phyloP scores from a whole-genome alignment of 2,797 vertebrate genomes.

The Argya squamiceps region DNA sequence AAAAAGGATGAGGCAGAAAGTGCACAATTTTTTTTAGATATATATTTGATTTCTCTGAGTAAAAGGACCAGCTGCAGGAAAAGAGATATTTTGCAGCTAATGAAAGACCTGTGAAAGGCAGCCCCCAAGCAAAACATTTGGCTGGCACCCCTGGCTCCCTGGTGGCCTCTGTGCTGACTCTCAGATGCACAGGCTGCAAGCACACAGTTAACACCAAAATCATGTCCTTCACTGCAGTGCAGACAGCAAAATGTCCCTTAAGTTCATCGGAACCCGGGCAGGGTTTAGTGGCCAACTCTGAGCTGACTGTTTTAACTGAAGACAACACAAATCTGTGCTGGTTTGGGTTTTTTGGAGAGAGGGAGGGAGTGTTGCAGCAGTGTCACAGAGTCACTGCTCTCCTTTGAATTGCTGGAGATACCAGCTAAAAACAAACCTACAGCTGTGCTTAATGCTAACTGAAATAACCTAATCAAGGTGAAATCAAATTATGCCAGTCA shows the following conservation, averaged over 20 bases:
- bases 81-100: neutral
- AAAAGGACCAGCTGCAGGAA: neutral
- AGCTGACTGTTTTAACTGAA: neutral
- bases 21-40: too few relatives aligned
- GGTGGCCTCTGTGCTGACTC: neutral
- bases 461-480: neutral
- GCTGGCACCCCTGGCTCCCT: neutral
- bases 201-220: neutral
- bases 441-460: neutral
- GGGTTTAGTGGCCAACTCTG: neutral
- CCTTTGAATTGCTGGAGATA: neutral
- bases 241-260: neutral
- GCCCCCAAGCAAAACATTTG: neutral
- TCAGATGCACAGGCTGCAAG: neutral
- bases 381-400: neutral
- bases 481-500: neutral
- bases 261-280: neutral
- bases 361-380: neutral
- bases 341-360: neutral
- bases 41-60: neutral
- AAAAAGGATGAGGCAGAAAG: neutral
- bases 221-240: rapidly evolving
- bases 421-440: neutral
- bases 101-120: neutral
- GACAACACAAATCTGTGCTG: neutral